Evolutionary conservation across 2,888 invertebrate genomes (phyloP), one percentile per base, ranked within the genome.

Genomic region (Andrena chrysosceles): DNA sequence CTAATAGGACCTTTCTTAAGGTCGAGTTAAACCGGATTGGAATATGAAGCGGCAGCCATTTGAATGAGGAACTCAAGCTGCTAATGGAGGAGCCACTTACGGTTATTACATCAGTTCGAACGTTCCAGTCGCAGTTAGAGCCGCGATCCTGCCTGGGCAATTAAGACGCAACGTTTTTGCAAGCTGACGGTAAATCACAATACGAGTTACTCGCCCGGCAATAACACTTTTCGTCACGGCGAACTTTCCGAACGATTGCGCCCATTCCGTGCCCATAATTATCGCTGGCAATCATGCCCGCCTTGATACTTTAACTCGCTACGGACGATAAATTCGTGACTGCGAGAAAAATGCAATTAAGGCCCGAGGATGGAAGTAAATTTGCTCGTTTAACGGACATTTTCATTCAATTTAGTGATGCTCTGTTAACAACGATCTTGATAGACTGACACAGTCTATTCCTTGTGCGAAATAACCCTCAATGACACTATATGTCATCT

Each of bases 1-100:
- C 87, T 89, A 89, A 89, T 85, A 89, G 87, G 81, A 82, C 80
- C 83, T 85, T 86, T 88, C 88, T 88, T 88, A 87, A 84, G 82
- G 81, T 81, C 76, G 84, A 82, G 69, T 83, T 87, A 66, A 82
- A 88, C 77, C 72, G 74, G 82, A 88, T 87, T 67, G 84, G 84
- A 82, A 87, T 81, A 85, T 76, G 87, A 84, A 83, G 81, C 80
- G 74, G 83, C 70, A 87, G 79, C 73, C 80, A 90, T 88, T 88
- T 87, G 81, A 88, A 89, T 87, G 84, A 88, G 83, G 54, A 85
- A 82, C 85, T 83, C 77, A 78, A 76, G 76, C 71, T 63, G 79
- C 84, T 89, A 90, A 90, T 85, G 85, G 85, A 70, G 81, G 60
- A 81, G 82, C 76, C 81, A 86, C 87, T 89, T 88, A 86, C 77